Base-by-base conservation (phyloP, 2,113 vertebrate genomes). In the Lasiurus borealis region DNA sequence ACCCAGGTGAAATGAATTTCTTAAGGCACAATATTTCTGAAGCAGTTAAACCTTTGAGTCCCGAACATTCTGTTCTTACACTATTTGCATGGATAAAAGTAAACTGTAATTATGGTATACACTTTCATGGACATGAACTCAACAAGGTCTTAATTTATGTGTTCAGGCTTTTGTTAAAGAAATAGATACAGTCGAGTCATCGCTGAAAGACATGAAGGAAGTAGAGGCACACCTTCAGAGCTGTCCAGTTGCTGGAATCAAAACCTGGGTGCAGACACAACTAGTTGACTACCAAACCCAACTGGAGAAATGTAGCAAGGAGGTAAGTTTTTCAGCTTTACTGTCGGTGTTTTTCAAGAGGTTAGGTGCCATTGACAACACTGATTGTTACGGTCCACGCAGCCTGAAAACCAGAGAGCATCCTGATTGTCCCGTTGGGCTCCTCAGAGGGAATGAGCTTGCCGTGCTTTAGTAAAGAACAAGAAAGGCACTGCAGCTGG, bases 131-230 rank as follows among this genome's bases (percentile, higher is more conserved):
- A 29, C 75, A 69, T 64, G 46, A 73, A 76, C 23, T 92, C 78
- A 62, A 0, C 69, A 69, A 0, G 0, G 88, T 75, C 97, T 96
- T 98, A 2, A 97, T 57, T 69, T 96, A 2, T 96, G 8, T 96
- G 73, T 97, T 96, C 96, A 99, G 99, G 96, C 97, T 66, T 98
- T 99, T 93, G 97, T 98, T 82, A 98, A 97, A 90, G 98, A 99
- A 96, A 98, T 99, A 90, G 99, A 98, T 92, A 98, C 97, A 1
- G 95, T 98, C 91, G 99, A 99, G 91, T 98, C 98, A 14, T 99
- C 99, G 23, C 93, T 99, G 96, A 99, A 99, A 97, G 98, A 99
- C 97, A 99, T 99, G 98, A 98, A 97, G 71, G 99, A 99, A 96
- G 88, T 99, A n/a, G 99, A 99, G 71, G 95, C 97, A 4, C 94